Evolutionary conservation across 2,797 vertebrate genomes (phyloP), one percentile per base, ranked within the genome.

Genomic region (Mus minutoides): DNA sequence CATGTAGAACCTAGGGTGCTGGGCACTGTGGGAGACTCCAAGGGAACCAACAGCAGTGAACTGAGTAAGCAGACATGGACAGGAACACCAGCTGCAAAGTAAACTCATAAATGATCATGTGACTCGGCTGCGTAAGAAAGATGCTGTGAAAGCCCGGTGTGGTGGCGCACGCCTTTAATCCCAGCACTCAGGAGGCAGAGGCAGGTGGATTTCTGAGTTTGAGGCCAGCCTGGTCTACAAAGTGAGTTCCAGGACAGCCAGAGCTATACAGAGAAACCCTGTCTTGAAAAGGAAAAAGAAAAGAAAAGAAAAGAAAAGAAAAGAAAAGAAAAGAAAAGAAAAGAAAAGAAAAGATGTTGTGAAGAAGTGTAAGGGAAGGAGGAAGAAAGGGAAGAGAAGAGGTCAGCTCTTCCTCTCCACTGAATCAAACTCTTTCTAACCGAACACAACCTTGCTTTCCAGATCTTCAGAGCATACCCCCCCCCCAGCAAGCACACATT

Each of bases 401-500:
- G 43, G 62, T 86, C 58, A 31, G 4, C 49, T 26, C 52, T 9
- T 60, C 64, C 22, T 62, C 52, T 71, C 40, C 26, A 37, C 2
- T 46, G 56, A 37, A 82, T 37, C 60, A 62, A 54, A 37, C 73
- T 46, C 12, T 69, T 78, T 80, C 78, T 69, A 4, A 80, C 22
- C 69, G 52, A 43, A 31, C 17, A 75, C 49, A 92, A 19, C 6
- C 37, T 73, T 94, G n/a, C 21, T 88, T 88, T 29, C 16, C n/a
- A 52, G 58, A 13, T 9, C 37, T 6, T 31, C 22, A 26, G 16
- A 76, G 58, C 49, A 83, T 26, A 24, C 14, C 56, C 0, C 34
- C 29, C 37, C 7, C 4, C 16, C 29, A 56, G 56, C n/a, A 52
- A 0, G 4, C 24, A 19, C 22, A 16, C 0, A 0, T 52, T 58